These are phyloP conservation scores for Neoarius graeffei DNA, from an alignment of 2,113 vertebrate genomes.

Conservation along the genomic window DNA sequence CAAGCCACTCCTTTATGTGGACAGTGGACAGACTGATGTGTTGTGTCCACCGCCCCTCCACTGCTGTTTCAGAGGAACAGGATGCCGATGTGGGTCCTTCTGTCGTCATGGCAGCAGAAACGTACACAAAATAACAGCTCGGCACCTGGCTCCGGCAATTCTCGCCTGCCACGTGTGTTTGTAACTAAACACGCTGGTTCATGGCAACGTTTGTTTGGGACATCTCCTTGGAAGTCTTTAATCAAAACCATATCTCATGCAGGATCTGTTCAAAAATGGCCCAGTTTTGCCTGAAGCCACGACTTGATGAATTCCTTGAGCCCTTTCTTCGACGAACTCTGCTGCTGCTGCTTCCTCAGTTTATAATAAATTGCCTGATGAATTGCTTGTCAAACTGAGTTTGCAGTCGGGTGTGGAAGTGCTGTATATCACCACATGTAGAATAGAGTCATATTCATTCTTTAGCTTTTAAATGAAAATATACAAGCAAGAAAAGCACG, in stretches of 20 bases:
- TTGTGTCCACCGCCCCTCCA: neutral
- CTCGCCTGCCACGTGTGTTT: constrained; percentile 69
- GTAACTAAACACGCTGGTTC: constrained; percentile 74
- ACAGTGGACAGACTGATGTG: constrained; percentile 25
- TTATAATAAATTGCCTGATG: constrained; percentile 47
- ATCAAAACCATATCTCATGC: constrained; percentile 64
- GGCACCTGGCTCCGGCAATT: constrained; percentile 61
- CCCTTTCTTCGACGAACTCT: constrained; percentile 26
- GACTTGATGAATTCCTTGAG: constrained; percentile 51
- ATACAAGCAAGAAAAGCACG: neutral
- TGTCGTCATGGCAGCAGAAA: constrained; percentile 68
- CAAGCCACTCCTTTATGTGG: neutral
- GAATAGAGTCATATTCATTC: neutral
- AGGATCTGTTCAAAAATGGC: constrained; percentile 43
- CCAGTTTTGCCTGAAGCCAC: constrained; percentile 47
- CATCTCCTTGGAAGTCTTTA: constrained; percentile 64
- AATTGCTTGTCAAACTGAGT: constrained; percentile 44
- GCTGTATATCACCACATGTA: constrained; percentile 17
- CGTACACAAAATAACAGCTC: constrained; percentile 68
- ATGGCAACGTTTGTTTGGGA: constrained; percentile 75
- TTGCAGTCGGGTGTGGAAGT: constrained; percentile 24
- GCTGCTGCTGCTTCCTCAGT: neutral
- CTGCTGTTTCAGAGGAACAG: constrained; percentile 52
- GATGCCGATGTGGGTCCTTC: constrained; percentile 52
- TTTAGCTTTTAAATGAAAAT: constrained; percentile 7